phyloP scores from a whole-genome alignment of 2,113 vertebrate genomes.

The Centropristis striata region DNA sequence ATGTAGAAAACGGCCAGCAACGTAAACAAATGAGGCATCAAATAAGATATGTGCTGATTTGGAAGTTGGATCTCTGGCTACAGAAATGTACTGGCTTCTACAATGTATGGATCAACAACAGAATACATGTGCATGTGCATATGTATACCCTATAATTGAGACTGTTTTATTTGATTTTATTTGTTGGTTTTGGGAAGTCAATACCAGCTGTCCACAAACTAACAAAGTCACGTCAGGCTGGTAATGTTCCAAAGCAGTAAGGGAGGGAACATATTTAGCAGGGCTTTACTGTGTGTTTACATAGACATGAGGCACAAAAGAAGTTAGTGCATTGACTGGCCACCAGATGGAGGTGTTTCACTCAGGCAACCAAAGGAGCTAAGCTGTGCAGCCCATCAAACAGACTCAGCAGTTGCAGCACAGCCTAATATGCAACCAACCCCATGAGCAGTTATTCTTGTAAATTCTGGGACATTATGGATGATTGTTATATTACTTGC shows the following conservation, averaged over 20 bases:
- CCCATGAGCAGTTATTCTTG: conserved; percentile 17
- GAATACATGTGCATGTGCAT: not conserved
- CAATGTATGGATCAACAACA: not conserved
- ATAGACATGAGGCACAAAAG: conserved; percentile 11
- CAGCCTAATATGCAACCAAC: conserved; percentile 35
- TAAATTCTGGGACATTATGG: conserved; percentile 19
- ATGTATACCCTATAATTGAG: not conserved
- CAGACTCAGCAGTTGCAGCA: conserved; percentile 30
- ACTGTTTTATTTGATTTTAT: not conserved
- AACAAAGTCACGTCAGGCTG: conserved; percentile 1
- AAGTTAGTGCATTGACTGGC: conserved; percentile 33
- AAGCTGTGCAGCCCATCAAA: conserved; percentile 13
- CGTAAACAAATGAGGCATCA: conserved; percentile 73
- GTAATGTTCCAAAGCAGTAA: conserved; percentile 19
- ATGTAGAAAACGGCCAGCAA: conserved; percentile 70
- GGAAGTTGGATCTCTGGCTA: conserved; percentile 75
- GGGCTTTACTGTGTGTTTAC: not conserved
- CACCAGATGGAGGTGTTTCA: conserved; percentile 64
- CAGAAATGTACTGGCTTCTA: conserved; percentile 49
- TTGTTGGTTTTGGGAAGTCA: not conserved
- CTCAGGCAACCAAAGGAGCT: conserved; percentile 22
- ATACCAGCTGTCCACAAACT: conserved; percentile 1
- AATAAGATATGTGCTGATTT: conserved; percentile 80
- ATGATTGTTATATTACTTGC: conserved; percentile 32
- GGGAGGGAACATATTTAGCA: conserved; percentile 8